Percentiles rank a stretch among this genome's conserved stretches.
These are phyloP conservation scores for Ceyx melanurus DNA, from an alignment of 2,113 vertebrate species.

Conservation along the genomic window DNA sequence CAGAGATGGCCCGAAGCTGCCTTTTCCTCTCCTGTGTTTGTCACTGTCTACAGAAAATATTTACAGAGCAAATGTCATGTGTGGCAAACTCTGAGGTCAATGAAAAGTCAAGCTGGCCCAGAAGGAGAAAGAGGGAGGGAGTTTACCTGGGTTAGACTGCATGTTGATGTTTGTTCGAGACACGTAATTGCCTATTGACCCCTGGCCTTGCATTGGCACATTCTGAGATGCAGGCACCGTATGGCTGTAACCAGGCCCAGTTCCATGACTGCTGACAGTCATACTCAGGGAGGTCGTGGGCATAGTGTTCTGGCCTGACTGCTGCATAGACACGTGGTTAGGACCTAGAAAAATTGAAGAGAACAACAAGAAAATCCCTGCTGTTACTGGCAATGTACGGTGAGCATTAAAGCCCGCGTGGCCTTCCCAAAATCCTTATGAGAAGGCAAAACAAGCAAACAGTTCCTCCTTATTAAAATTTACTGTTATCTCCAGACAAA, in stretches of 20 bases:
- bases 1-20: not conserved
- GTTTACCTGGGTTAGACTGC: slow-evolving; percentile 90
- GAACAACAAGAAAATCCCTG: not conserved
- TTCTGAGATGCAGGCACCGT: slow-evolving; percentile 85
- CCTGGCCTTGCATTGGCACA: slow-evolving; percentile 87
- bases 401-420: not conserved
- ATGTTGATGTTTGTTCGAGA: slow-evolving; percentile 93
- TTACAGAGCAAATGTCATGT: not conserved
- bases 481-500: not conserved
- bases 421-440: not conserved
- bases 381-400: not conserved
- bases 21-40: not conserved
- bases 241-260: slow-evolving; percentile 86
- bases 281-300: slow-evolving; percentile 88
- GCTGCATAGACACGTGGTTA: slow-evolving; percentile 89
- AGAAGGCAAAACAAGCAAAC: not conserved
- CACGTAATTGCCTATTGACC: slow-evolving; percentile 85
- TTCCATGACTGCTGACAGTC: slow-evolving; percentile 83
- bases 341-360: slow-evolving; percentile 76
- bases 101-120: not conserved
- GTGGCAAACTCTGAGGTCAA: slow-evolving; percentile 9
- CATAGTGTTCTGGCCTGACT: slow-evolving; percentile 84
- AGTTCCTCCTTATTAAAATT: not conserved
- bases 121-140: not conserved
- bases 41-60: not conserved